Evolutionary conservation across 1,140 invertebrate species (phyloP).

Genomic region (Probaryconus sp.): DNA sequence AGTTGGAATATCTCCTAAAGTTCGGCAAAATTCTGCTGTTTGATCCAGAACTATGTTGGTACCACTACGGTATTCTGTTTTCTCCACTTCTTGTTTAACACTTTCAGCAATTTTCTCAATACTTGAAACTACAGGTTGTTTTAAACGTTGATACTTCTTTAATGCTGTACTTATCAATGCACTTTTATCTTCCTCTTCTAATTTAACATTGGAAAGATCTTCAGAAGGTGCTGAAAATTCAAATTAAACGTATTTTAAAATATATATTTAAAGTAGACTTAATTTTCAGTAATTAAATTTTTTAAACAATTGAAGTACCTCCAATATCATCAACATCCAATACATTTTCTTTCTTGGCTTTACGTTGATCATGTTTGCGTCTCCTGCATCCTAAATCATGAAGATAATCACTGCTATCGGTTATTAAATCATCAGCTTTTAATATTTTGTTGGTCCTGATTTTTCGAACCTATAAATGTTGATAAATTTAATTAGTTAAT

Average conservation of each 20-base stretch:
- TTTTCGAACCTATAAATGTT: constrained; percentile 71
- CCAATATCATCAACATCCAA: constrained; percentile 79
- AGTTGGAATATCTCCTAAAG: constrained; percentile 96
- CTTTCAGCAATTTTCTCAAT: constrained; percentile 71
- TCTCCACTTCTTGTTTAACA: constrained; percentile 75
- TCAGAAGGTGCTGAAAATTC: constrained; percentile 76
- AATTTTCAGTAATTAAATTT: not conserved
- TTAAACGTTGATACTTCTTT: constrained; percentile 86
- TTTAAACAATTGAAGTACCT: constrained; percentile 65
- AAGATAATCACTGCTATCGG: constrained; percentile 75
- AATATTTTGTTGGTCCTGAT: constrained; percentile 77
- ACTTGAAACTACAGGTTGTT: constrained; percentile 79
- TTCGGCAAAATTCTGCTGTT: constrained; percentile 98
- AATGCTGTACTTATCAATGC: constrained; percentile 85
- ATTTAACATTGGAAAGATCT: constrained; percentile 81
- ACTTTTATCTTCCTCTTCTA: constrained; percentile 88
- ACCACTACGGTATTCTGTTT: constrained; percentile 69
- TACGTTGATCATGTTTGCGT: constrained; percentile 68
- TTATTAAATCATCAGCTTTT: constrained; percentile 81
- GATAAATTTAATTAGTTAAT: constrained; percentile 5
- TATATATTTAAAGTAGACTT: not conserved
- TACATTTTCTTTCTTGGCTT: constrained; percentile 67
- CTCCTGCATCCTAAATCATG: constrained; percentile 79
- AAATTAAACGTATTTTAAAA: constrained; percentile 8
- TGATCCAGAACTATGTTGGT: constrained; percentile 91